Evolutionary conservation across 2,888 invertebrate genomes (phyloP), one percentile per base, ranked within the genome.

Genomic region (Sthenelais limicola): DNA sequence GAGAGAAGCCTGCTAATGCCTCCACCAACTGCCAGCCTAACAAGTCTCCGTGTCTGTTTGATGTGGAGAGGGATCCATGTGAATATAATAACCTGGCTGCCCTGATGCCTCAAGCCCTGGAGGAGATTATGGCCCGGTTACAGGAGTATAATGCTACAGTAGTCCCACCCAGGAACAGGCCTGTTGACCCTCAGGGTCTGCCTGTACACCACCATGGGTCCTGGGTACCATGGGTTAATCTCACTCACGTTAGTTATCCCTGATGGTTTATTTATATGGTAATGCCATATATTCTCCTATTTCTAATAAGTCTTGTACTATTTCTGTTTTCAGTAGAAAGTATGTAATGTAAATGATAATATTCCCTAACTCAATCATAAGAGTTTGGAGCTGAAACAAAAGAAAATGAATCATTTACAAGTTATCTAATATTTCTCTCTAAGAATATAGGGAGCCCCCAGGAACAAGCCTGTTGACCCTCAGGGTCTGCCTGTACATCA

Each of bases 11-110:
- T 3, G 74, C 76, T 3, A 83, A 85, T 74, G 85, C 83, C 9
- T 84, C 82, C 38, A 80, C 78, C 26, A 81, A 87, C 0, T 96
- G 96, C 86, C 86, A 91, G 67, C 93, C 94, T 0, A 82, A 91
- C 0, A 79, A 88, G 47, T 88, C 90, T 0, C 92, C 94, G 0
- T 97, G 97, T 82, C 89, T 97, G 5, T 96, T 93, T 87, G 92
- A 97, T 85, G 90, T 97, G 9, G 88, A 89, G 0, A 88, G 91
- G 15, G 97, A 97, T 89, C 97, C 97, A 0, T 97, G 97, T 84
- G 97, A 97, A 88, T 90, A 89, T 73, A 90, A 90, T 73, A 96
- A 97, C 86, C 78, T 86, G 12, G 86, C 86, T 21, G 78, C 73
- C 12, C 15, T 75, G 4, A 33, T 43, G 30, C 74, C 75, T 3